Base-by-base conservation (phyloP, 2,797 vertebrate species). In the Eutrigla gurnardus region DNA sequence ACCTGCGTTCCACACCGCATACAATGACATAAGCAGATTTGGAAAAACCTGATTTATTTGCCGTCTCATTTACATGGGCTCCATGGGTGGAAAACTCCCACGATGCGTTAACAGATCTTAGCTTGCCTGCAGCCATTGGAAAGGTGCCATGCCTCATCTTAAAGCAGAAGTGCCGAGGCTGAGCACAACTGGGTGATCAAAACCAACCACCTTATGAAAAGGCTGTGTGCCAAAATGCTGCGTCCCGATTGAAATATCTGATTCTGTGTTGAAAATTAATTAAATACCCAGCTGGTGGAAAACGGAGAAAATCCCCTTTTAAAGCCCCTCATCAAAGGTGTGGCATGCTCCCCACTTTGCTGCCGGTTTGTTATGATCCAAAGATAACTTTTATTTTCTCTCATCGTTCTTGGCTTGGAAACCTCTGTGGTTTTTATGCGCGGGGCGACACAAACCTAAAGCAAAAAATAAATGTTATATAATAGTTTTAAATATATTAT, bases 211-310 rank as follows among this genome's bases (percentile, higher is more conserved):
- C 82, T 75, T 32, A 11, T 83, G 61, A 7, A 77, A 74, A 60
- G 32, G 61, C 75, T 49, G 63, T 74, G 65, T 74, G 78, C 82
- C 86, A 86, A 73, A 88, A 84, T 73, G 71, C 78, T 52, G 67
- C 55, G 73, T 86, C 81, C 85, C 91, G 89, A 25, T 91, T 89
- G 91, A 90, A 90, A 88, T 87, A 92, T 87, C 81, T 18, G 73
- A 91, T 84, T 83, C 78, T 69, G 73, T 70, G 78, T 86, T 84
- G 77, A 88, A 87, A 92, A 91, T 83, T 89, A 90, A 93, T 93
- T 92, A 92, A 94, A 93, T 77, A 90, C 60, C 65, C 80, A 70
- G 82, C 80, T 91, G 78, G 82, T 62, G 74, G 73, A 66, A 87
- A 88, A 63, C 71, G 73, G 72, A 90, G 82, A 93, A 93, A 92